Conservation (phyloP, 2,113 vertebrate genomes). For the Lasiurus borealis region DNA sequence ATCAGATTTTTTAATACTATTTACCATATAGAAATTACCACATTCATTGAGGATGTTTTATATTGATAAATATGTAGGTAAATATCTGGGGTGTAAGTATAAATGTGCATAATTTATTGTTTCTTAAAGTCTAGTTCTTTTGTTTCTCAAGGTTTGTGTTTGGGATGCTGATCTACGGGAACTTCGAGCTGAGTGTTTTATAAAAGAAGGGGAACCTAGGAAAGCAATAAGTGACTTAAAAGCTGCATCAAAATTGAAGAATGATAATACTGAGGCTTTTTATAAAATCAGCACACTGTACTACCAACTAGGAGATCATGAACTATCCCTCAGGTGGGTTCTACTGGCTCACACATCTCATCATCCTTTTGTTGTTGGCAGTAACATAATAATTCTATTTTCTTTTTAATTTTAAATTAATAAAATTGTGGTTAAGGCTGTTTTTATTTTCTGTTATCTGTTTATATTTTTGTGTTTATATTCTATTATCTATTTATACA, state of each 20-base stretch:
- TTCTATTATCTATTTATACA: neutral
- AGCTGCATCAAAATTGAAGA: conserved; percentile 96
- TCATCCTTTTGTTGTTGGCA: conserved; percentile 21
- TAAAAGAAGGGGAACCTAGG: conserved; percentile 94
- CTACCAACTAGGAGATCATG: conserved; percentile 96
- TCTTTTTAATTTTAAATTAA: conserved; percentile 11
- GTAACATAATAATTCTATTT: neutral
- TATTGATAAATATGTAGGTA: neutral
- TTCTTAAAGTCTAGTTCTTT: conserved; percentile 81
- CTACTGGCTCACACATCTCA: neutral
- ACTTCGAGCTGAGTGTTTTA: conserved; percentile 96
- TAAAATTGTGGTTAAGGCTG: neutral
- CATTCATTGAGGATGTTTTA: neutral
- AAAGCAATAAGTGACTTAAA: conserved; percentile 98
- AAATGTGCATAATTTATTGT: neutral
- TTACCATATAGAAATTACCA: neutral
- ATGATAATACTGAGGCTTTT: conserved; percentile 97
- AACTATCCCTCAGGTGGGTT: conserved; percentile 96
- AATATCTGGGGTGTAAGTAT: neutral
- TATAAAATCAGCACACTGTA: conserved; percentile 98
- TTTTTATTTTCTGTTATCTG: neutral
- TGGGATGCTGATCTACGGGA: conserved; percentile 96
- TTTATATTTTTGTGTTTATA: neutral
- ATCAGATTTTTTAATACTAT: conserved; percentile 12
- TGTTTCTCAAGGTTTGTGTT: conserved; percentile 93